phyloP scores from a whole-genome alignment of 2,888 invertebrate genomes.

The Hybos culiciformis region DNA sequence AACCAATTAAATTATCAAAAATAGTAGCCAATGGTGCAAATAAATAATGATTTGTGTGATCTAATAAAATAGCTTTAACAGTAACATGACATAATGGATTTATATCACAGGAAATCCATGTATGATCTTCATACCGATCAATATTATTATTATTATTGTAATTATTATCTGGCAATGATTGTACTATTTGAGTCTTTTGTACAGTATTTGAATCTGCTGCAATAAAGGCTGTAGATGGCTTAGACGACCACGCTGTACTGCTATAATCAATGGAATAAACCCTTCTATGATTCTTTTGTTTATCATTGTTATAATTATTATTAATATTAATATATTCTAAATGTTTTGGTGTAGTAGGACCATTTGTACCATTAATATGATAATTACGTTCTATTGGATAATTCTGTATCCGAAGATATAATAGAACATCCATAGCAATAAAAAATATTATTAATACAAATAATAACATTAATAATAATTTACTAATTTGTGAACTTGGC shows the following conservation, averaged over 20 bases:
- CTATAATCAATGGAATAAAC: background rate
- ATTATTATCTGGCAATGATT: background rate
- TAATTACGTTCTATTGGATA: slow-evolving; percentile 46
- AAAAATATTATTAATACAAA: slow-evolving; percentile 48
- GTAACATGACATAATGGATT: slow-evolving; percentile 69
- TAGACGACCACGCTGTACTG: too few species aligned
- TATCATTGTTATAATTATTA: background rate
- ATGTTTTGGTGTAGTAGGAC: background rate
- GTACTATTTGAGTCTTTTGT: background rate
- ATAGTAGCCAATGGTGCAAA: slow-evolving; percentile 66
- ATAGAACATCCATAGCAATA: slow-evolving; percentile 55
- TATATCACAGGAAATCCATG: slow-evolving; percentile 53
- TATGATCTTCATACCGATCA: slow-evolving; percentile 38
- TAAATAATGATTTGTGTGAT: slow-evolving; percentile 72
- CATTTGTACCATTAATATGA: slow-evolving; percentile 21
- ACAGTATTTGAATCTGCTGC: slow-evolving; percentile 18
- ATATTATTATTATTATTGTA: slow-evolving; percentile 2
- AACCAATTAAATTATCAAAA: slow-evolving; percentile 50
- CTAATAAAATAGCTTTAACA: slow-evolving; percentile 68
- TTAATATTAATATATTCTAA: background rate
- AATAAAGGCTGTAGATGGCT: background rate
- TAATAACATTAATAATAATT: slow-evolving; percentile 46
- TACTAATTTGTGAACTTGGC: slow-evolving; percentile 59
- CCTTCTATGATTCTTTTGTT: background rate
- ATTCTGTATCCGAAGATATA: slow-evolving; percentile 56